Evolutionary conservation across 2,113 vertebrate genomes (phyloP).

Genomic region (Centrocercus urophasianus): DNA sequence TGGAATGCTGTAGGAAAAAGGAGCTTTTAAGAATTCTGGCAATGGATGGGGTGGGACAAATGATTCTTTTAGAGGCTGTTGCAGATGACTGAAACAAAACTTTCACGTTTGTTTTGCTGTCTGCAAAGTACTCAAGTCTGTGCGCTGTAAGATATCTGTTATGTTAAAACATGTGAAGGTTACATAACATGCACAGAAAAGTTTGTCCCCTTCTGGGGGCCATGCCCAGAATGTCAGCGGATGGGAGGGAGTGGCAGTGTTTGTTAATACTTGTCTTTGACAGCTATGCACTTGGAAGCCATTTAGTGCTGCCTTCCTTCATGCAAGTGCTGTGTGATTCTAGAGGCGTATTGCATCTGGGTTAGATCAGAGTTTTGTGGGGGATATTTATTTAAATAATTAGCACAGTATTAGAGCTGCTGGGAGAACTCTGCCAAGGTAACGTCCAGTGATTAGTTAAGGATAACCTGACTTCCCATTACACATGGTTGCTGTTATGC

Average conservation of each 20-base stretch:
- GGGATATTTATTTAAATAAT: neutral
- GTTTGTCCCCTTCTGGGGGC: slow-evolving; percentile 19
- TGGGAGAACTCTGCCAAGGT: neutral
- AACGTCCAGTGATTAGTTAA: neutral
- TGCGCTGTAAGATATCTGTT: neutral
- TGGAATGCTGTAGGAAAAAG: neutral
- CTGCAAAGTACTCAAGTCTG: neutral
- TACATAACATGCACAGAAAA: neutral
- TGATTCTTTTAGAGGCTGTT: neutral
- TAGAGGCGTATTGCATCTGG: neutral
- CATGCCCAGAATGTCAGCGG: neutral
- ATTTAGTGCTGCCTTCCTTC: neutral
- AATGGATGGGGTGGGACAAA: neutral
- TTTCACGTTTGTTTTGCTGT: neutral
- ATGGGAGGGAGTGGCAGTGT: slow-evolving; percentile 52
- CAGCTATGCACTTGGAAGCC: neutral
- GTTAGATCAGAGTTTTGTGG: neutral
- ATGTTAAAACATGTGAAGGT: neutral
- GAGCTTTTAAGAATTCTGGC: neutral
- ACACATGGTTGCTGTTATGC: neutral
- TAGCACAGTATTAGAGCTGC: neutral
- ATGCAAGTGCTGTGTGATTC: neutral
- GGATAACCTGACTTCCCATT: neutral
- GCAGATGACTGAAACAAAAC: neutral
- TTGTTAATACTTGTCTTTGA: slow-evolving; percentile 60